Evolutionary conservation across 1,140 invertebrate genomes (phyloP).

Genomic region (Cydia fagiglandana): DNA sequence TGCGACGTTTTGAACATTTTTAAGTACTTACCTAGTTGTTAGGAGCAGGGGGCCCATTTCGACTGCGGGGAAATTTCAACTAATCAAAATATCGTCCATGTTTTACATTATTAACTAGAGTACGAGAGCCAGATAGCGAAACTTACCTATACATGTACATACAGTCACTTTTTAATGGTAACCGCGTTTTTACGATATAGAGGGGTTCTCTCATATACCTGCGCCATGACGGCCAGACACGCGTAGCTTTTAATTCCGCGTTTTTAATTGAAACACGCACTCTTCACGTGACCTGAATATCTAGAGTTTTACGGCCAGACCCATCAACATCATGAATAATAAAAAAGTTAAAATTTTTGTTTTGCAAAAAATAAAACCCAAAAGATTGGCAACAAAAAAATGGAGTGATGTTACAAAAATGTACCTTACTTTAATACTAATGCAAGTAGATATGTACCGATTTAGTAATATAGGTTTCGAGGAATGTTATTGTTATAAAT

Average conservation of each 20-base stretch:
- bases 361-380: background rate
- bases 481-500: too few species aligned
- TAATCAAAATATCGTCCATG: too few species aligned
- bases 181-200: background rate
- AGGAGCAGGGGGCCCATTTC: too few species aligned
- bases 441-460: too few species aligned
- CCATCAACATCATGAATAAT: conserved; percentile 24
- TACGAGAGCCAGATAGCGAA: too few species aligned
- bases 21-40: too few species aligned
- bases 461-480: too few species aligned
- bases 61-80: too few species aligned
- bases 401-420: background rate
- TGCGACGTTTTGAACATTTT: too few species aligned
- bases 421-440: background rate
- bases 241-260: conserved; percentile 8
- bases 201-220: background rate
- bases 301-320: conserved; percentile 18
- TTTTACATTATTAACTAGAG: too few species aligned
- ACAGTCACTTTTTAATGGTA: background rate
- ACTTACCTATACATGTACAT: background rate
- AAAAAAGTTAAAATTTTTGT: background rate
- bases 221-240: background rate
- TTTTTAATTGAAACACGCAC: conserved; percentile 27
- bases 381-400: conserved; percentile 6
- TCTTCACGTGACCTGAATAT: conserved; percentile 29